Percentiles rank a stretch among this genome's conserved stretches.
Conservation (phyloP, 1,140 invertebrate species). For the Nomia melanderi region DNA sequence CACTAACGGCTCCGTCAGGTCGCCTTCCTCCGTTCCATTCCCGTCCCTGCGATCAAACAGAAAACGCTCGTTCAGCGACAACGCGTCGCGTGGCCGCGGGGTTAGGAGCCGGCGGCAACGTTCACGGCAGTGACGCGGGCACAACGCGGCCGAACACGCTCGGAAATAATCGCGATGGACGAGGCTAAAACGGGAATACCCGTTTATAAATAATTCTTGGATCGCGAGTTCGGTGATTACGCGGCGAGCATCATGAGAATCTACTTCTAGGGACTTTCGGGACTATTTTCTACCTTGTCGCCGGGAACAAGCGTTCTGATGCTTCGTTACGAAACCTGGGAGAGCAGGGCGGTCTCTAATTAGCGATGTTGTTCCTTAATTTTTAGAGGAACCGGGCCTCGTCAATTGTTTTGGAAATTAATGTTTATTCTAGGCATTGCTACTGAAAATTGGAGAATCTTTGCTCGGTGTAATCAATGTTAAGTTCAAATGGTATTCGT, state of each 20-base stretch:
- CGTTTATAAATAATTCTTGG: slow-evolving; percentile 42
- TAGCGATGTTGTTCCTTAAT: too few species aligned
- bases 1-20: slow-evolving; percentile 85
- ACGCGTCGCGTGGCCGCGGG: too few species aligned
- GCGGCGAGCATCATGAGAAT: neutral
- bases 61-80: neutral
- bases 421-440: too few species aligned
- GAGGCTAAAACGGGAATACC: slow-evolving; percentile 14
- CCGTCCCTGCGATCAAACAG: slow-evolving; percentile 67
- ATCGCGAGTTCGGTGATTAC: slow-evolving; percentile 26
- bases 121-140: slow-evolving; percentile 2
- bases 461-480: too few species aligned
- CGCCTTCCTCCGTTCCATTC: slow-evolving; percentile 74
- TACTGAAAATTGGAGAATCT: too few species aligned
- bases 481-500: too few species aligned
- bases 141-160: neutral
- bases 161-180: slow-evolving; percentile 25
- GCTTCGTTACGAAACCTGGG: too few species aligned
- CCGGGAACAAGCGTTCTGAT: too few species aligned
- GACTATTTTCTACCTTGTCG: too few species aligned
- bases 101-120: neutral
- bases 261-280: neutral
- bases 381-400: too few species aligned
- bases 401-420: too few species aligned
- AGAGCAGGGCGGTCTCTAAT: too few species aligned